A percentile compares a stretch with the other conserved stretches of the same genome.
These are phyloP conservation scores for Oxyscelio sp. DNA, from an alignment of 2,888 invertebrate genomes.

Conservation along the genomic window DNA sequence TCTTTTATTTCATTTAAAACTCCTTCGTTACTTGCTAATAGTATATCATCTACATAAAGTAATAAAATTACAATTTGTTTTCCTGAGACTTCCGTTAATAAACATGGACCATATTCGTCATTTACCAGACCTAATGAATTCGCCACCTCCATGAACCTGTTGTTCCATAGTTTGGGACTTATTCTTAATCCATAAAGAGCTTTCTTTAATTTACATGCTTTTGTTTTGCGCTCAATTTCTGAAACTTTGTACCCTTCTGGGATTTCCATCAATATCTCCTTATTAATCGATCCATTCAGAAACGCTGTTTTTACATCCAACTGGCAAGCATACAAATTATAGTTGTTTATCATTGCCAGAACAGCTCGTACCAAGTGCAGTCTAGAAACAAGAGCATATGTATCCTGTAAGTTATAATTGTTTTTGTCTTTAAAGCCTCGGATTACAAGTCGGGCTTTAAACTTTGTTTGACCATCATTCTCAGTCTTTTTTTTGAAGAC, in stretches of 20 bases:
- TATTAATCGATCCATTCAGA: slow-evolving; percentile 24
- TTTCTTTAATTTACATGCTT: slow-evolving; percentile 32
- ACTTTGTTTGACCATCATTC: no score
- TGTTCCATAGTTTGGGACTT: slow-evolving; percentile 62
- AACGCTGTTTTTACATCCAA: slow-evolving; percentile 50
- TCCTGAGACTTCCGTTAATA: slow-evolving; percentile 72
- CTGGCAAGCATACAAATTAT: slow-evolving; percentile 19
- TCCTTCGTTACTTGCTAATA: slow-evolving; percentile 71
- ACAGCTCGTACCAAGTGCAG: slow-evolving; percentile 39
- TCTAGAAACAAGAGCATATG: slow-evolving; percentile 51
- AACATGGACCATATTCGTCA: slow-evolving; percentile 68
- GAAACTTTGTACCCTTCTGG: slow-evolving; percentile 4
- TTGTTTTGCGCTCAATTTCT: neutral
- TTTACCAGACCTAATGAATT: slow-evolving; percentile 64
- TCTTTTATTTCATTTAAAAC: slow-evolving; percentile 62
- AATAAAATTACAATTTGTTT: slow-evolving; percentile 74
- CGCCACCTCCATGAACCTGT: slow-evolving; percentile 62
- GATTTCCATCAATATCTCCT: slow-evolving; percentile 46
- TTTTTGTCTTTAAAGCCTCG: slow-evolving; percentile 58
- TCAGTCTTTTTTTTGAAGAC: no score
- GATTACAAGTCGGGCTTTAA: slow-evolving; percentile 51
- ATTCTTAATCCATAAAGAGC: slow-evolving; percentile 33
- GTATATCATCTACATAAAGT: slow-evolving; percentile 47
- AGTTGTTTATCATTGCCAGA: slow-evolving; percentile 42
- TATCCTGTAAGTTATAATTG: no score